Evolutionary conservation across 1,140 invertebrate genomes (phyloP).

Genomic region (Gonatopus flavifemur): DNA sequence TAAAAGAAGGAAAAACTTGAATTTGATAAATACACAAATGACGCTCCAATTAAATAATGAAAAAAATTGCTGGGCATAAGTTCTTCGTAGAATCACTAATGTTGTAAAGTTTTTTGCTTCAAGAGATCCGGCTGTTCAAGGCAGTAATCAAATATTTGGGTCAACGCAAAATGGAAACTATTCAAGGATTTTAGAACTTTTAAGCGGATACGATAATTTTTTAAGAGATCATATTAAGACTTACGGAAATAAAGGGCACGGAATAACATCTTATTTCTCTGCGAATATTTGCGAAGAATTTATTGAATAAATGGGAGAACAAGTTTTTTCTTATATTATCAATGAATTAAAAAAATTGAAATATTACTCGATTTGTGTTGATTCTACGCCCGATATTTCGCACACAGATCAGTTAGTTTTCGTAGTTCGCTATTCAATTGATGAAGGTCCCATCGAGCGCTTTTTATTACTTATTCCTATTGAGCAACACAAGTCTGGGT

Average conservation of each 20-base stretch:
- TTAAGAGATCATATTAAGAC: not conserved
- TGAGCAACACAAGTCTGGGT: conserved; percentile 24
- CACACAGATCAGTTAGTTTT: conserved; percentile 11
- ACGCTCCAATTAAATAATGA: conserved; percentile 1
- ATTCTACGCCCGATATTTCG: conserved; percentile 10
- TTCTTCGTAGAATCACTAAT: conserved; percentile 27
- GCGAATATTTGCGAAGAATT: no score
- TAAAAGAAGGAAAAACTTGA: not conserved
- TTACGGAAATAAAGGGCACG: no score
- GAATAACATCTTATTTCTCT: no score
- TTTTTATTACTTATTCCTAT: conserved; percentile 25
- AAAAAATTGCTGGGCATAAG: conserved; percentile 29
- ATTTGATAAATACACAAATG: not conserved
- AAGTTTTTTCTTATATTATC: no score
- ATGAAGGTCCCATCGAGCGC: conserved; percentile 2
- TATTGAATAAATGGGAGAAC: no score
- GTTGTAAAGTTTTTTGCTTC: conserved; percentile 30
- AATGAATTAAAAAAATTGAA: conserved; percentile 12
- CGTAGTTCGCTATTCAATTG: conserved; percentile 1
- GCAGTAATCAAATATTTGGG: conserved; percentile 27
- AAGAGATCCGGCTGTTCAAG: conserved; percentile 30
- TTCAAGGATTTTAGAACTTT: conserved; percentile 29
- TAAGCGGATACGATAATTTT: not conserved
- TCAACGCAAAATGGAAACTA: conserved; percentile 37
- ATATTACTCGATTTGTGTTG: no score